Evolutionary conservation across 2,797 vertebrate genomes (phyloP), one percentile per base, ranked within the genome.

Genomic region (Crossoptilon crossoptilon): DNA sequence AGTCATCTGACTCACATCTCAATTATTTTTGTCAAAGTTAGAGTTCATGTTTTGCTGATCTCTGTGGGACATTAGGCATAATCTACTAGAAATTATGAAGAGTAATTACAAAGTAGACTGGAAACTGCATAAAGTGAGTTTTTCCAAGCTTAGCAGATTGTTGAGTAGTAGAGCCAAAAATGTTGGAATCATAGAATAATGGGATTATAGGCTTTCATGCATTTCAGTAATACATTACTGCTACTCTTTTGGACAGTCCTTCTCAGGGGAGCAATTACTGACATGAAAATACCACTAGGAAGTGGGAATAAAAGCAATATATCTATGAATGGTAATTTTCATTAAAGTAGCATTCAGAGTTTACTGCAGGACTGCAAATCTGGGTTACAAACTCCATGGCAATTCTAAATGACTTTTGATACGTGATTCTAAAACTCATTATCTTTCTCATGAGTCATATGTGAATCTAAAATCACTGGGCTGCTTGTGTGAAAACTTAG

Each of bases 21-120:
- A 84, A 29, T 66, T 62, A 58, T 66, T 86, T 77, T 88, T 88
- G 18, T 66, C n/a, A 60, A 35, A 84, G 35, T 33, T 70, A 51
- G 41, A 70, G 44, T 82, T 93, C 51, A 86, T 64, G 43, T 56
- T 75, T 81, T 92, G 71, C 76, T 79, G 56, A 79, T 90, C 71
- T 91, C 56, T 88, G 23, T 78, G 51, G 60, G 59, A 73, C 55
- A 59, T 81, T 76, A 60, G 91, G 44, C 33, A 49, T 79, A 88
- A 92, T 94, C 80, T 79, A 23, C 71, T 70, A 21, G 87, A 82
- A 94, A 26, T 94, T 91, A 79, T 44, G 4, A 56, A 70, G 86
- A 81, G 67, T 76, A 91, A 90, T 93, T 82, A 74, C 19, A 27
- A 75, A 87, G 24, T 76, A 91, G 71, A 60, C 48, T 73, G 63